phyloP scores from a whole-genome alignment of 2,888 invertebrate genomes.

The Anaspis maculata region DNA sequence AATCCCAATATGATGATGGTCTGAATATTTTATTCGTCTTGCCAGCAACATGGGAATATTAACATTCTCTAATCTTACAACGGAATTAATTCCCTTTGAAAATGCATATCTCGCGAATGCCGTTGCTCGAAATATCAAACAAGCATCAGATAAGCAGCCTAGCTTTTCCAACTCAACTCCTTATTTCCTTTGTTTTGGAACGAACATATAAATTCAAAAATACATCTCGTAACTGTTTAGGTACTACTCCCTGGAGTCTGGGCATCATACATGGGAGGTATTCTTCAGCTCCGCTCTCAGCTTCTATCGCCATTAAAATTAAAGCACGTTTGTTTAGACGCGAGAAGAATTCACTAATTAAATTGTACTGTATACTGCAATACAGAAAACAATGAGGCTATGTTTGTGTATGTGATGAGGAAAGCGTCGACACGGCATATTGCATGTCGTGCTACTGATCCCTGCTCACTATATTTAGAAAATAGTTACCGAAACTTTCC shows the following conservation, averaged over 20 bases:
- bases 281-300: no score
- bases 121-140: conserved; percentile 17
- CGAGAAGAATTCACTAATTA: no score
- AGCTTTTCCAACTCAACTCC: conserved; percentile 1
- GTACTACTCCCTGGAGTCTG: no score
- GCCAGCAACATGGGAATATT: conserved; percentile 26
- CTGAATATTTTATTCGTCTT: conserved; percentile 28
- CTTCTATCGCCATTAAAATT: no score
- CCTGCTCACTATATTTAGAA: conserved; percentile 16
- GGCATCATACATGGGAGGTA: no score
- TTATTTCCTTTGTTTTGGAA: no score
- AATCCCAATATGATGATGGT: conserved; percentile 24
- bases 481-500: conserved; percentile 19
- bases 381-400: neutral
- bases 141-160: conserved; percentile 7
- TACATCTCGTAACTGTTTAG: no score
- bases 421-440: conserved; percentile 22
- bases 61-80: conserved; percentile 25
- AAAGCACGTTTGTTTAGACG: no score
- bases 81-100: conserved; percentile 27
- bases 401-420: neutral
- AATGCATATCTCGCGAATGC: conserved; percentile 20
- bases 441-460: conserved; percentile 25
- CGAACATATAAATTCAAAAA: no score
- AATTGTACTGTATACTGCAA: no score